These are phyloP conservation scores for Electrophaes corylata DNA, from an alignment of 2,888 invertebrate genomes.

Conservation along the genomic window DNA sequence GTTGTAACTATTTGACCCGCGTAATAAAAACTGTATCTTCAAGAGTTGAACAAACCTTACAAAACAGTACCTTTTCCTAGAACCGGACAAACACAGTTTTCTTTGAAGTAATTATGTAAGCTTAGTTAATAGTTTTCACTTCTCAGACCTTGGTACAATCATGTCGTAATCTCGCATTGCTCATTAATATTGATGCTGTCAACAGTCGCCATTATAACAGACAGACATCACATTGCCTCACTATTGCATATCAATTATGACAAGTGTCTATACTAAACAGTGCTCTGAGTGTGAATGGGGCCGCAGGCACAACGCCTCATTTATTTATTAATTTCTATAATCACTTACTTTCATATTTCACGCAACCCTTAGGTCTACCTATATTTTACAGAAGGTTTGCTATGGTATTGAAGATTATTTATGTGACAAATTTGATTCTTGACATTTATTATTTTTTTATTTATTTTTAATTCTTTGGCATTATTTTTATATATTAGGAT, in stretches of 20 bases:
- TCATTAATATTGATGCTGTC: constrained; percentile 32
- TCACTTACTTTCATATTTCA: too few species aligned
- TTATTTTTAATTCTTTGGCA: too few species aligned
- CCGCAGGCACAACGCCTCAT: background rate
- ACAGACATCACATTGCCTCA: constrained; percentile 27
- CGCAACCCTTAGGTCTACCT: too few species aligned
- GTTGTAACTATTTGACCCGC: too few species aligned
- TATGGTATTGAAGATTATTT: too few species aligned
- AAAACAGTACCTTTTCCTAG: background rate
- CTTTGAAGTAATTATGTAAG: constrained; percentile 16
- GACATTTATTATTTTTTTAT: too few species aligned
- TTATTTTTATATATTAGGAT: too few species aligned
- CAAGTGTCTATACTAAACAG: background rate
- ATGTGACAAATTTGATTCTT: too few species aligned
- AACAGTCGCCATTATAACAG: constrained; percentile 25
- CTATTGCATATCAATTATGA: constrained; percentile 8
- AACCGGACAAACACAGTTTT: background rate
- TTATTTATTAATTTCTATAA: too few species aligned
- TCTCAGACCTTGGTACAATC: constrained; percentile 5
- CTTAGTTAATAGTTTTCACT: constrained; percentile 20
- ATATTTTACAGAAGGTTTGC: too few species aligned
- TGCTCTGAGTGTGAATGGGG: background rate
- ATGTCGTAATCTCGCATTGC: constrained; percentile 21
- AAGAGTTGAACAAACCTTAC: background rate
- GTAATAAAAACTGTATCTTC: background rate